Evolutionary conservation across 92 coral and sea anemone species (phyloP), one percentile per base, ranked within the genome.

Genomic region (Actinostola sp.): DNA sequence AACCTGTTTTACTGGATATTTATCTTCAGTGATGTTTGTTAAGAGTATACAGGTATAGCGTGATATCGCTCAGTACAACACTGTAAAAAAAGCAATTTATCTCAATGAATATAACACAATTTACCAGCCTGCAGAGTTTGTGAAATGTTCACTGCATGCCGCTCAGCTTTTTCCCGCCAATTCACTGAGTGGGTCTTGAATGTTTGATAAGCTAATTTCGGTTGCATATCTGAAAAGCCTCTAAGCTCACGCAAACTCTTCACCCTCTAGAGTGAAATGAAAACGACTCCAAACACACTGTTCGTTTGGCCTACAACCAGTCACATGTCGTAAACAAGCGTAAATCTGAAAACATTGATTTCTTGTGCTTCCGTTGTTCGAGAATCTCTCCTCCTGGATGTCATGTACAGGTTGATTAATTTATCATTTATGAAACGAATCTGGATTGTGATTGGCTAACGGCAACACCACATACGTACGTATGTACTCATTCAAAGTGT

Each of bases 151-250:
- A 57, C 36, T 57, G 1, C 63, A 30, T 30, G 63, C 63, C 74
- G 74, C 62, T 21, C n/a, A n/a, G 49, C 33, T 24, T 68, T 68
- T 68, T 68, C 74, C 74, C 74, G 74, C 74, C 74, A 68, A 27
- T 68, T 50, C 51, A 11, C 29, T 68, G 61, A 68, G 74, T 68
- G 25, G 74, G 74, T 68, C 74, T 52, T 68, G 48, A 68, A 68
- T 68, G 61, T 68, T 68, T 68, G 74, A 68, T 68, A 68, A 68
- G 74, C 74, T 68, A 68, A 68, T 68, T 68, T 68, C 30, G 49
- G 74, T 51, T 26, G 74, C 28, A 57, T 57, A 68, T 68, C 74
- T 68, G 74, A 48, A 50, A 56, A 50, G 16, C 61, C 61, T 27
- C 39, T 68, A 23, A 34, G 30, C 61, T 57, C 63, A 68, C 74